Evolutionary conservation across 2,113 vertebrate species (phyloP).

Genomic region (Rhinopithecus roxellana): DNA sequence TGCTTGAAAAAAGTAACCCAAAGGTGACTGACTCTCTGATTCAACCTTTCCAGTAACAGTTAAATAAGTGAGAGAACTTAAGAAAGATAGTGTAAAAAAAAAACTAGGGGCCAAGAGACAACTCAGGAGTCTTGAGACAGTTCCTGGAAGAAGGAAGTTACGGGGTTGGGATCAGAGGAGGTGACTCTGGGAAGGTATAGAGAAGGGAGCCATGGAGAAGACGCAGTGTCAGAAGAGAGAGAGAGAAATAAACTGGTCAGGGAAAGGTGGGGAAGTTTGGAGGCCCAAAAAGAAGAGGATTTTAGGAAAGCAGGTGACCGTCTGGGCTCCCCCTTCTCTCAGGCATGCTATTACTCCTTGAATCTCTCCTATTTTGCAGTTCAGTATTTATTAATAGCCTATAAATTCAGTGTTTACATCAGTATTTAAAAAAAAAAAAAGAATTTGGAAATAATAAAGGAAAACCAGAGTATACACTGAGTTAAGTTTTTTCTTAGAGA

Average conservation of each 20-base stretch:
- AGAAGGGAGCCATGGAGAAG: not conserved
- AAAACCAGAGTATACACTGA: not conserved
- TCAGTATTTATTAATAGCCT: not conserved
- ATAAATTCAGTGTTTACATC: not conserved
- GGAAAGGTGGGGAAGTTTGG: not conserved
- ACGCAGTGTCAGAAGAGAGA: not conserved
- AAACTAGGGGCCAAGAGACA: not conserved
- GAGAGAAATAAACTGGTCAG: not conserved
- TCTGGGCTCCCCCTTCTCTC: not conserved
- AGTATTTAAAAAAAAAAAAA: not conserved
- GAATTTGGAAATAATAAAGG: not conserved
- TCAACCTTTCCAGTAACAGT: not conserved
- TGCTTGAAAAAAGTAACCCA: not conserved
- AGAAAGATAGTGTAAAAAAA: too few species aligned
- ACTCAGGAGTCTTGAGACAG: not conserved
- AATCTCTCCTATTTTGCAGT: not conserved
- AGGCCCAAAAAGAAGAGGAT: not conserved
- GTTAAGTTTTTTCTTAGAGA: not conserved
- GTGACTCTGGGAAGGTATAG: not conserved
- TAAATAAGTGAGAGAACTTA: not conserved
- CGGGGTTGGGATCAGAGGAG: not conserved
- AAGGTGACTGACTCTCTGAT: not conserved
- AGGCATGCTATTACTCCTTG: not conserved
- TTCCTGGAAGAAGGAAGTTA: not conserved
- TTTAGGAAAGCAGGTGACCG: not conserved